Conservation (phyloP, 1,140 invertebrate genomes). For the Saxidomus purpurata region DNA sequence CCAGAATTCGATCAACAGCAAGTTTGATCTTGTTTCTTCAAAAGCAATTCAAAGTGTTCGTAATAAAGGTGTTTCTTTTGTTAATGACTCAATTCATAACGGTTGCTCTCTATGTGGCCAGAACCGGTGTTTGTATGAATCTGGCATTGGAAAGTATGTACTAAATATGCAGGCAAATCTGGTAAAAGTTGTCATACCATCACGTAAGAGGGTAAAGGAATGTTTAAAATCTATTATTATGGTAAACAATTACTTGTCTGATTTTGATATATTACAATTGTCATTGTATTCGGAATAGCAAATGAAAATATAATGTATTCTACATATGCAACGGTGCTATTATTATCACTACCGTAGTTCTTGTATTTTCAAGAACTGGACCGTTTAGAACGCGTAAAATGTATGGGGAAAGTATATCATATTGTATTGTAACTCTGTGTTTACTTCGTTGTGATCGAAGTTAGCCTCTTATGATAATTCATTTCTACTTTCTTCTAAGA, state of each 20-base stretch:
- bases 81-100: background rate
- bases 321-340: too few relatives aligned
- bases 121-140: background rate
- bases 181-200: background rate
- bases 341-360: too few relatives aligned
- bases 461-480: too few relatives aligned
- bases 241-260: background rate
- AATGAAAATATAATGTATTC: too few relatives aligned
- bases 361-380: too few relatives aligned
- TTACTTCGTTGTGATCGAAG: too few relatives aligned
- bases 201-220: background rate
- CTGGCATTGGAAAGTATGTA: background rate
- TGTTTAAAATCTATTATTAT: background rate
- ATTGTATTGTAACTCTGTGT: too few relatives aligned
- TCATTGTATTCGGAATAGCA: background rate
- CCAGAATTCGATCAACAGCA: background rate
- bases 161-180: background rate
- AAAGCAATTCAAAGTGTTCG: background rate
- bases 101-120: background rate
- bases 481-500: too few relatives aligned
- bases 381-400: too few relatives aligned
- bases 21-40: background rate
- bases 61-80: background rate
- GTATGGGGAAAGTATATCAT: too few relatives aligned
- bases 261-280: slow-evolving; percentile 26